phyloP scores from a whole-genome alignment of 2,113 vertebrate genomes.

The Notothenia rossii region DNA sequence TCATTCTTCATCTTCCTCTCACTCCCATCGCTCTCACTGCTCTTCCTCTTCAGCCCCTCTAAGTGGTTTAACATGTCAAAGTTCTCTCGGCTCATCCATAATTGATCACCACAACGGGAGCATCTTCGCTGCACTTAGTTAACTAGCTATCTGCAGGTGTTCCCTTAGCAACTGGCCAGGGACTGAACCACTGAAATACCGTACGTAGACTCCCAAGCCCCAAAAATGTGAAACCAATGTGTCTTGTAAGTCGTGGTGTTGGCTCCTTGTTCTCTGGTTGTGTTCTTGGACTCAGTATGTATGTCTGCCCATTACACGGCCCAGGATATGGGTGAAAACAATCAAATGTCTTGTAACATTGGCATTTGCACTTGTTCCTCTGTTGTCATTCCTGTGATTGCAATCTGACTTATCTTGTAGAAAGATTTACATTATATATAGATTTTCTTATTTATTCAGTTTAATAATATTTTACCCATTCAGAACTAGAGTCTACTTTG shows the following conservation, averaged over 20 bases:
- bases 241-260: slow-evolving; percentile 70
- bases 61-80: slow-evolving; percentile 87
- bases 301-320: slow-evolving; percentile 53
- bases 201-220: slow-evolving; percentile 54
- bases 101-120: slow-evolving; percentile 80
- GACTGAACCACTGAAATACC: slow-evolving; percentile 59
- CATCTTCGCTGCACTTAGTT: slow-evolving; percentile 84
- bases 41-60: slow-evolving; percentile 74
- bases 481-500: neutral
- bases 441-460: neutral
- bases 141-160: slow-evolving; percentile 83
- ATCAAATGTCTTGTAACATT: slow-evolving; percentile 62
- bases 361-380: slow-evolving; percentile 35
- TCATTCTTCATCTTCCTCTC: slow-evolving; percentile 50
- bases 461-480: neutral
- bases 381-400: slow-evolving; percentile 42
- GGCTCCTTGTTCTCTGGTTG: slow-evolving; percentile 67
- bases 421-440: neutral
- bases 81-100: slow-evolving; percentile 84
- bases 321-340: slow-evolving; percentile 58
- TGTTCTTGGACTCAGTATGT: slow-evolving; percentile 53
- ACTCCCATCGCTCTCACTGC: slow-evolving; percentile 55
- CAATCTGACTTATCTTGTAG: neutral
- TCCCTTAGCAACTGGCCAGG: slow-evolving; percentile 79
- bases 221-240: slow-evolving; percentile 66